A percentile compares a stretch with the other conserved stretches of the same genome.
Evolutionary conservation across 2,797 vertebrate genomes (phyloP).

Genomic region (Myripristis jacobus): DNA sequence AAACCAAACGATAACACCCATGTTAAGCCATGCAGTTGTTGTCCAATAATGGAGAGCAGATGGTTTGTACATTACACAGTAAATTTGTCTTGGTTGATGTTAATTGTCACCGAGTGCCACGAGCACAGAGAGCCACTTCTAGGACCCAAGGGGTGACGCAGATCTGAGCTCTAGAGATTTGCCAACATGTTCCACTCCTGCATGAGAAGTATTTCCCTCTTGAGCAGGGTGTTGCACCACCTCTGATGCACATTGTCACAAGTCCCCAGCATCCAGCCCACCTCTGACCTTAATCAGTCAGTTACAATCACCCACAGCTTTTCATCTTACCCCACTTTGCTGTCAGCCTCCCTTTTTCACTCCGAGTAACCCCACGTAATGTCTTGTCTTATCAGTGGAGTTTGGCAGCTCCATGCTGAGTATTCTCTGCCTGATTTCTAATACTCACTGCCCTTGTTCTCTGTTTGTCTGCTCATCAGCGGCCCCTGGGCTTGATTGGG

Average conservation of each 20-base stretch:
- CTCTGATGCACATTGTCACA: constrained; percentile 48
- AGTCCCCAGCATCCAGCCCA: constrained; percentile 60
- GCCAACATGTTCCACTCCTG: constrained; percentile 12
- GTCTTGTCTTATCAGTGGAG: constrained; percentile 60
- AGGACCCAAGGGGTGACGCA: neutral
- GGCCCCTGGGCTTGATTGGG: constrained; percentile 27
- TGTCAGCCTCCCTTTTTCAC: constrained; percentile 40
- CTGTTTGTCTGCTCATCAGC: constrained; percentile 52
- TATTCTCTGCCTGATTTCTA: constrained; percentile 32
- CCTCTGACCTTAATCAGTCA: constrained; percentile 76
- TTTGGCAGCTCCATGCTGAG: constrained; percentile 54
- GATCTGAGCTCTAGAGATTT: neutral
- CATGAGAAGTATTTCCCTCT: constrained; percentile 59
- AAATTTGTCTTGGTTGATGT: neutral
- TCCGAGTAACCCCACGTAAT: constrained; percentile 42
- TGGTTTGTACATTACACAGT: constrained; percentile 12
- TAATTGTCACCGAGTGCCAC: neutral
- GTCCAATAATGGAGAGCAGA: constrained; percentile 1
- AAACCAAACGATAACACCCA: neutral
- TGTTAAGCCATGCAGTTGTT: constrained; percentile 20
- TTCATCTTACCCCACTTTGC: constrained; percentile 55
- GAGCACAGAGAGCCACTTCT: neutral
- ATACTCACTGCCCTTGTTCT: constrained; percentile 40
- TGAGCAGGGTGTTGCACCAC: constrained; percentile 60
- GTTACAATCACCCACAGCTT: constrained; percentile 61